phyloP scores from a whole-genome alignment of 2,888 invertebrate species.

The Trichogramma evanescens region DNA sequence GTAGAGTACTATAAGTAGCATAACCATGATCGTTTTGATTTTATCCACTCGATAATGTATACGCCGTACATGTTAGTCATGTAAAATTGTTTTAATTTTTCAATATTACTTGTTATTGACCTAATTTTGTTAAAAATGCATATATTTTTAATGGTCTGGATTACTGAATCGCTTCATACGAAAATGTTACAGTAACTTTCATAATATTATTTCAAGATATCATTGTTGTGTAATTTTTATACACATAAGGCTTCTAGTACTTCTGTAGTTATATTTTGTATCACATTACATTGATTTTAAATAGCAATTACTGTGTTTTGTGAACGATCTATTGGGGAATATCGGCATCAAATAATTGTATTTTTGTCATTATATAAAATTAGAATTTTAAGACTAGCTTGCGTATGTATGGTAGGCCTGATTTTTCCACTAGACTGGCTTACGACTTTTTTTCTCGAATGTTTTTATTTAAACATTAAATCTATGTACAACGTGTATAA shows the following conservation, averaged over 20 bases:
- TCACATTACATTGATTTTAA: slow-evolving; percentile 40
- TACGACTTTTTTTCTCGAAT: slow-evolving; percentile 17
- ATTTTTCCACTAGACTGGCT: slow-evolving; percentile 17
- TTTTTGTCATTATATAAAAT: slow-evolving; percentile 34
- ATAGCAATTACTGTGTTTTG: slow-evolving; percentile 31
- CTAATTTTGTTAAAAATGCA: too few species aligned
- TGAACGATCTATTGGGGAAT: slow-evolving; percentile 33
- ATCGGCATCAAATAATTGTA: slow-evolving; percentile 23
- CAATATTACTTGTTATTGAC: neutral
- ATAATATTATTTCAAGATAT: neutral
- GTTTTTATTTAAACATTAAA: neutral
- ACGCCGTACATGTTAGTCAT: too few species aligned
- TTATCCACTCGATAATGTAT: too few species aligned
- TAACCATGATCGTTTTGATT: too few species aligned
- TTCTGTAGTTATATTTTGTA: slow-evolving; percentile 33
- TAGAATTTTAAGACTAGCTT: slow-evolving; percentile 43
- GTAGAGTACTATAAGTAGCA: neutral
- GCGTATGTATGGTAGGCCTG: slow-evolving; percentile 37
- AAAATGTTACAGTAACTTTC: too few species aligned
- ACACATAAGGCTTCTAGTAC: slow-evolving; percentile 29
- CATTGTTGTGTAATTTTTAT: slow-evolving; percentile 17
- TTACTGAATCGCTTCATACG: neutral
- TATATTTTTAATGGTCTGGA: neutral
- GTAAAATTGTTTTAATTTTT: too few species aligned
- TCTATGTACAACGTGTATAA: too few species aligned